Percentiles rank a stretch among this genome's conserved stretches.
Evolutionary conservation across 2,888 invertebrate genomes (phyloP).

Genomic region (Agriopis marginaria): DNA sequence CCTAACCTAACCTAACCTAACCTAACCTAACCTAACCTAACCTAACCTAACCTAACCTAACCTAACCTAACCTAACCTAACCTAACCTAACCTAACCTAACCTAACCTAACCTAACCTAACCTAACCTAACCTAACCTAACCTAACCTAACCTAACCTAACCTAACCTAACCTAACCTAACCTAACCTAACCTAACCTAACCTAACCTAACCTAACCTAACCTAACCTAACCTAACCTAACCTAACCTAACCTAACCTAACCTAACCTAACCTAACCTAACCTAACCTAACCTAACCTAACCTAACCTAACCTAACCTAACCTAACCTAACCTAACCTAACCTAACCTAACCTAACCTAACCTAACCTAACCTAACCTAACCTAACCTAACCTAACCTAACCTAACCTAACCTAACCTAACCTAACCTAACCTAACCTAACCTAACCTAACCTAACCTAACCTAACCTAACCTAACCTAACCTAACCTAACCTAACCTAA

Average conservation of each 20-base stretch:
- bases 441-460: constrained; percentile 5
- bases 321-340: too few relatives aligned
- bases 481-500: constrained; percentile 5
- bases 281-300: too few relatives aligned
- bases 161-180: background rate
- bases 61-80: background rate
- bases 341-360: too few relatives aligned
- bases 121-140: constrained; percentile 1
- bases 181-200: background rate
- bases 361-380: too few relatives aligned
- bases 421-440: constrained; percentile 7
- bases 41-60: constrained; percentile 1
- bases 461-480: constrained; percentile 5
- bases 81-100: background rate
- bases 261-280: background rate
- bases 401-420: background rate
- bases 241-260: constrained; percentile 1
- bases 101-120: constrained; percentile 1
- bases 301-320: too few relatives aligned
- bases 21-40: background rate
- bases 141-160: background rate
- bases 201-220: background rate
- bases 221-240: constrained; percentile 1
- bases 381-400: too few relatives aligned
- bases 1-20: background rate